Conservation (phyloP, 2,797 vertebrate species). For the Rhynchotus rufescens region DNA sequence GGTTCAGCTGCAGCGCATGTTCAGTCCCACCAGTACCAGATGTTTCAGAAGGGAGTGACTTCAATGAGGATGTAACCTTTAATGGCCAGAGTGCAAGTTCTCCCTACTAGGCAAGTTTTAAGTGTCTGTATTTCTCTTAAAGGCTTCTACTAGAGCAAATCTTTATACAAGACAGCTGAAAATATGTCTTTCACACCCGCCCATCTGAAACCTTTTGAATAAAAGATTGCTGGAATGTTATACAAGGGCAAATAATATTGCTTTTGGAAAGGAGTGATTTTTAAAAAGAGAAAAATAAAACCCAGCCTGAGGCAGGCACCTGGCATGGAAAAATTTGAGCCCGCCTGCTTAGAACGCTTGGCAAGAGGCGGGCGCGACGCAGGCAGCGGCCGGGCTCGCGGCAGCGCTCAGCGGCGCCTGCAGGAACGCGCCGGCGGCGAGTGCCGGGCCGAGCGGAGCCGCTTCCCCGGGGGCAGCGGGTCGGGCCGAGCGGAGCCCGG, state of each 20-base stretch:
- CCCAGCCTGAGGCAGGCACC: constrained; percentile 2
- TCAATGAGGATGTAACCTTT: not conserved
- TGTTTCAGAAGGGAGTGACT: not conserved
- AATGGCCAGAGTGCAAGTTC: not conserved
- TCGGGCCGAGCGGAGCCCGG: too few relatives aligned
- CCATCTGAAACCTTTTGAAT: not conserved
- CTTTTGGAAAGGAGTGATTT: constrained; percentile 8
- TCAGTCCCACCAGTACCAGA: not conserved
- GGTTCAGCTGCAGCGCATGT: not conserved
- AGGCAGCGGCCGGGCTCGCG: fast-evolving
- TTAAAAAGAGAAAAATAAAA: not conserved
- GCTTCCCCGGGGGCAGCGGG: too few relatives aligned
- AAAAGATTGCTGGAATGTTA: not conserved
- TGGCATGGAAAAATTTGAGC: constrained; percentile 35
- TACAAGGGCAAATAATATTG: not conserved
- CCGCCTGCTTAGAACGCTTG: not conserved
- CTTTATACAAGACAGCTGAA: not conserved
- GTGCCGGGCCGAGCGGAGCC: too few relatives aligned
- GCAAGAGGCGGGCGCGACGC: not conserved
- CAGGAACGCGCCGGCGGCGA: too few relatives aligned
- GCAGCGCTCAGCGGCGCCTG: not conserved
- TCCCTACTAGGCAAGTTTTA: not conserved
- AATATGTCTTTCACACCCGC: not conserved
- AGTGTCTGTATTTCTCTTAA: not conserved
- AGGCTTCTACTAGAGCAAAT: not conserved